Percentiles rank a stretch among this genome's conserved stretches.
phyloP scores from a whole-genome alignment of 2,888 invertebrate genomes.

The Anaspis maculata region DNA sequence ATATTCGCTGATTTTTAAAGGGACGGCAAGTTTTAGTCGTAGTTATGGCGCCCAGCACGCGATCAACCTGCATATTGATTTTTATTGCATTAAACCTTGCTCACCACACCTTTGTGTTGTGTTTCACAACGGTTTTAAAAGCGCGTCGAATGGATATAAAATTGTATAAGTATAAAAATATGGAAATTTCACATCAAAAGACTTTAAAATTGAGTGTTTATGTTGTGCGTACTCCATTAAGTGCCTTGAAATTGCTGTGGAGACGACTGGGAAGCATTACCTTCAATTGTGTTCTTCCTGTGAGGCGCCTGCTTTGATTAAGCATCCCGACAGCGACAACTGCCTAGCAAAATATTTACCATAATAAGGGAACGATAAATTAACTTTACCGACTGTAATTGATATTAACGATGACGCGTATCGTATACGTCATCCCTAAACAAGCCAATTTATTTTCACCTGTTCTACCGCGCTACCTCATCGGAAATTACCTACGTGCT shows the following conservation, averaged over 20 bases:
- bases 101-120: conserved; percentile 28
- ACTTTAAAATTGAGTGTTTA: no score
- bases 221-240: no score
- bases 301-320: conserved; percentile 17
- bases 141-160: no score
- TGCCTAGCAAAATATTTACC: conserved; percentile 12
- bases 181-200: no score
- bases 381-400: conserved; percentile 9
- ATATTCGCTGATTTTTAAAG: no score
- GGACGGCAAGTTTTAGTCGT: no score
- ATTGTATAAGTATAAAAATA: no score
- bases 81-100: conserved; percentile 31
- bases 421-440: conserved; percentile 6
- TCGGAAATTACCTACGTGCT: no score
- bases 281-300: conserved; percentile 19
- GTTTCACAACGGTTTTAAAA: conserved; percentile 7
- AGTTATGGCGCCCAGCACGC: no score
- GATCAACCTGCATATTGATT: conserved; percentile 33
- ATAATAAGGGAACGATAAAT: conserved; percentile 8
- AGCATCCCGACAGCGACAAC: conserved; percentile 12
- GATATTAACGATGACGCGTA: conserved; percentile 9
- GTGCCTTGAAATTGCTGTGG: no score
- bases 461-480: no score
- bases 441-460: conserved; percentile 6
- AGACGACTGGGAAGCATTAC: no score